These are phyloP conservation scores for Acrocephalus scirpaceus DNA, from an alignment of 2,797 vertebrate genomes.

Conservation along the genomic window DNA sequence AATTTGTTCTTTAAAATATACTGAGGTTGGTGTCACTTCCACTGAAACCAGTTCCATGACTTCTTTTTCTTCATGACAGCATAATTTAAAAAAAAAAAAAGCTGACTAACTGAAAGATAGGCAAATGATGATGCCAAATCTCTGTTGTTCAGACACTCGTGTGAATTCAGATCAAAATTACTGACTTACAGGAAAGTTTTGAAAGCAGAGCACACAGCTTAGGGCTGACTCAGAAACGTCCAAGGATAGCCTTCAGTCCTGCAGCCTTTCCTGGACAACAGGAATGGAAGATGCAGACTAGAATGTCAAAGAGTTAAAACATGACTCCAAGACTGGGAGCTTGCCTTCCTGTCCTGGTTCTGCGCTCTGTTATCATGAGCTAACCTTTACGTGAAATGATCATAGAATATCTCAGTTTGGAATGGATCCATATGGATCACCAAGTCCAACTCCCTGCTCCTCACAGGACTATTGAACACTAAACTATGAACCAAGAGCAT, in stretches of 20 bases:
- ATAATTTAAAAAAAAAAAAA: not conserved
- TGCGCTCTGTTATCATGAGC: not conserved
- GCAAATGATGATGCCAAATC: not conserved
- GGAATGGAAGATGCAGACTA: not conserved
- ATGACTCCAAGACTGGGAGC: not conserved
- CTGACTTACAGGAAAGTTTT: not conserved
- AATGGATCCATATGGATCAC: not conserved
- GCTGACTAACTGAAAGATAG: not conserved
- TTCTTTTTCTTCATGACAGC: not conserved
- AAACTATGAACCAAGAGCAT: not conserved
- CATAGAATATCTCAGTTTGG: not conserved
- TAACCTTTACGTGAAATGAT: not conserved
- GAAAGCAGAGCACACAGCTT: not conserved
- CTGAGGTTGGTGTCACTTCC: not conserved
- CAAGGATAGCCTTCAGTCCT: not conserved
- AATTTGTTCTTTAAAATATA: not conserved
- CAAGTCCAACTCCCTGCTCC: not conserved
- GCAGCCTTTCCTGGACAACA: not conserved
- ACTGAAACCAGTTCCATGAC: not conserved
- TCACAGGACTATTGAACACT: not conserved
- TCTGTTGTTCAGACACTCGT: not conserved
- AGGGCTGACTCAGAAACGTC: not conserved
- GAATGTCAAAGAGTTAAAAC: not conserved
- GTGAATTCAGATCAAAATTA: not conserved
- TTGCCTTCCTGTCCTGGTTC: not conserved